Evolutionary conservation across 2,888 invertebrate genomes (phyloP), one percentile per base, ranked within the genome.

Genomic region (Hypomecis atomaria): DNA sequence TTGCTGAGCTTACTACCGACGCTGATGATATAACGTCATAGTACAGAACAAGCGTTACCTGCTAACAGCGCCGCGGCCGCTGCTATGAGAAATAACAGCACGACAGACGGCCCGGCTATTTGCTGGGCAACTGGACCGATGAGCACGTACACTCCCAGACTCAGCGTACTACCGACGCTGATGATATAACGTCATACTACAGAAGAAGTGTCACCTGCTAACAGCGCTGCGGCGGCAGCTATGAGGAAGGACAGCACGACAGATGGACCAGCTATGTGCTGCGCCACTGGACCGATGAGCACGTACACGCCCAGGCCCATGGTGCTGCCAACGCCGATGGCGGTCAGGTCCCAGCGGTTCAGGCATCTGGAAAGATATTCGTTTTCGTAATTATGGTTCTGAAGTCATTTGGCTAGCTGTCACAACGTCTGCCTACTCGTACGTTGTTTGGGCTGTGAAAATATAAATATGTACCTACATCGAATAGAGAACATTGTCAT

Each of bases 251-350:
- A 97, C 57, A 98, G 83, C 38, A 97, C 94, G 0, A 98, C 95
- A 0, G 97, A 96, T 0, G 98, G 98, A 0, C 98, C 98, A 0
- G 98, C 96, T 33, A 94, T 92, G 66, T 94, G 93, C 78, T 94
- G 94, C 0, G 97, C 96, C 54, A 97, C 97, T 58, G 95, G 94
- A 5, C 97, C 97, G 54, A 96, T 96, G 67, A 98, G 88, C 5
- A 98, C 97, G 85, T 98, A 98, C 61, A 98, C 96, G 10, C 98
- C 98, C 5, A 98, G 96, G 10, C 98, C 98, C 59, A 98, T 93
- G 0, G 96, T 96, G 71, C 96, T 95, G 67, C 97, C 96, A 67
- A 96, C 94, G 7, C 96, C 98, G 49, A 98, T 84, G 0, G 96
- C 95, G 0, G 96, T 96, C 64, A 98, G 89, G 85, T 98, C 98